Conservation (phyloP, 2,113 vertebrate genomes). For the Pollachius pollachius region DNA sequence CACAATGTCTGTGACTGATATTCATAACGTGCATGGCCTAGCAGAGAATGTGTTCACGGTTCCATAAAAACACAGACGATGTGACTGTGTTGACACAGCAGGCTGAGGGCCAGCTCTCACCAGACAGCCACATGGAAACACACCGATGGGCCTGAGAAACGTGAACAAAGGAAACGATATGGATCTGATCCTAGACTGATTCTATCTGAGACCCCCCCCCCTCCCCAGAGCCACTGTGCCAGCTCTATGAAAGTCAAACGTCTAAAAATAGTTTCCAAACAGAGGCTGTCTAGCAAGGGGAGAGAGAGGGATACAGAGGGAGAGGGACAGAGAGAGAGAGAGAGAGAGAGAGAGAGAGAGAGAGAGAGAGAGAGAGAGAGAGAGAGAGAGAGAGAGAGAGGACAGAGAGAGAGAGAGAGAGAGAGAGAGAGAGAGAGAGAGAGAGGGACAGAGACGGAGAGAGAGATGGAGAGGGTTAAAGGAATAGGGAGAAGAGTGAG, state of each 20-base stretch:
- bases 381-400: not conserved
- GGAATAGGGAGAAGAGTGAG: not conserved
- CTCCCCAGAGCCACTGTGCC: not conserved
- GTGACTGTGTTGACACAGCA: no score
- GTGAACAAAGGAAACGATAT: not conserved
- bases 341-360: not conserved
- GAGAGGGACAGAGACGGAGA: no score
- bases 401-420: not conserved
- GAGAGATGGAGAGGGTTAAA: no score
- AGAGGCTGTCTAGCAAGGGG: constrained; percentile 1
- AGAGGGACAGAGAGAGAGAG: not conserved
- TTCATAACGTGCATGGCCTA: no score
- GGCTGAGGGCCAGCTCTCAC: no score
- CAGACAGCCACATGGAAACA: no score
- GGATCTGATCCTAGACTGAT: not conserved
- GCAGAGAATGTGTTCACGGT: no score
- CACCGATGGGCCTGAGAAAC: no score
- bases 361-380: not conserved
- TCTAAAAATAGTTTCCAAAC: constrained; percentile 43
- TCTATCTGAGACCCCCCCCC: not conserved
- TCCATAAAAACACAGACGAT: no score
- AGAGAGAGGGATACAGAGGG: not conserved
- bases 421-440: not conserved
- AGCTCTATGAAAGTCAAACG: not conserved
- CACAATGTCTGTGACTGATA: no score